These are phyloP conservation scores for Trichonephila clavata DNA, from an alignment of 1,140 invertebrate genomes.

Conservation along the genomic window DNA sequence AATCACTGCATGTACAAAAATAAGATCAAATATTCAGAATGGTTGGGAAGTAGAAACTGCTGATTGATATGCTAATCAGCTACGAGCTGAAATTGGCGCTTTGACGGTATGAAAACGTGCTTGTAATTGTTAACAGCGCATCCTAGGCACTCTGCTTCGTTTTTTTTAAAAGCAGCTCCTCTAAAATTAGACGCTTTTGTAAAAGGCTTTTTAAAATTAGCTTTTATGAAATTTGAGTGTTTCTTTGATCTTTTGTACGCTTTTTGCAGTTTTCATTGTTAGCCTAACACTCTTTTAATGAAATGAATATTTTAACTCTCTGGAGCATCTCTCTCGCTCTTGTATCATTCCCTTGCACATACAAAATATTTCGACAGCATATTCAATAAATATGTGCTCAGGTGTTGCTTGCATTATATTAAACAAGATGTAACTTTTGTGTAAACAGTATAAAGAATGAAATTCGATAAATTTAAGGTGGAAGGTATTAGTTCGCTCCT, in stretches of 20 bases:
- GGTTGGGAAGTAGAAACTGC: conserved; percentile 20
- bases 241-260: conserved; percentile 51
- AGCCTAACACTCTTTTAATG: conserved; percentile 44
- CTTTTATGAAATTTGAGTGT: conserved; percentile 62
- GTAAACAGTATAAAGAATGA: not conserved
- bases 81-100: conserved; percentile 64
- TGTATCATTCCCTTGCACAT: conserved; percentile 7
- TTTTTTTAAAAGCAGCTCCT: conserved; percentile 37
- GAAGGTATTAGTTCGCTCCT: not conserved
- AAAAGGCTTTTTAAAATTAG: conserved; percentile 68
- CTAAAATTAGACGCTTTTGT: conserved; percentile 37
- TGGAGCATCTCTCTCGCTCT: not conserved
- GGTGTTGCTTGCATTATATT: conserved; percentile 36
- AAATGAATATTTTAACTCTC: conserved; percentile 64
- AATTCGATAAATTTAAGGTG: not conserved
- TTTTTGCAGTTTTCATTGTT: conserved; percentile 39
- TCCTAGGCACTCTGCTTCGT: not conserved
- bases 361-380: not conserved
- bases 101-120: conserved; percentile 61
- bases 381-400: conserved; percentile 30
- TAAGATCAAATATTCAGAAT: conserved; percentile 68
- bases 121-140: conserved; percentile 71
- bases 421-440: not conserved
- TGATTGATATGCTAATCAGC: conserved; percentile 75
- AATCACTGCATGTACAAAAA: conserved; percentile 51